Evolutionary conservation across 2,113 vertebrate genomes (phyloP).

Genomic region (Irena cyanogastra): DNA sequence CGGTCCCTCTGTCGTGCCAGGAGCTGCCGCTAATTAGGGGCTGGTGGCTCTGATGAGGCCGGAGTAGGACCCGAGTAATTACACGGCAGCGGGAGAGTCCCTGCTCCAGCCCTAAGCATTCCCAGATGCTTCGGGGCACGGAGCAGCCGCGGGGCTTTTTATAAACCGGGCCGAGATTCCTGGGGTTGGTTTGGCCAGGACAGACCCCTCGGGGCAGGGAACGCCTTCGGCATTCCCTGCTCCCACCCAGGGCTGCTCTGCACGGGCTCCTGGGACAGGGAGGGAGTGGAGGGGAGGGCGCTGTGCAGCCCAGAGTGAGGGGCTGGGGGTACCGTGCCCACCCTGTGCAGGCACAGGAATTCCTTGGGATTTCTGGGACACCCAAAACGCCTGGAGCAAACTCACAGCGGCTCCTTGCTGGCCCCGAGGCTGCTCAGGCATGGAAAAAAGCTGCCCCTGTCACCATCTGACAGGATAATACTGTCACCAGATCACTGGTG

Average conservation of each 20-base stretch:
- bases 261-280: background rate
- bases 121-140: background rate
- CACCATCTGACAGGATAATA: background rate
- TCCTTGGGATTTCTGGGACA: background rate
- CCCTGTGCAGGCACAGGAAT: background rate
- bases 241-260: background rate
- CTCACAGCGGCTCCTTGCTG: background rate
- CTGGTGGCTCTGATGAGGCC: background rate
- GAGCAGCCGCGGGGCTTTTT: background rate
- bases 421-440: background rate
- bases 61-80: background rate
- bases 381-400: background rate
- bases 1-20: background rate
- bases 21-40: background rate
- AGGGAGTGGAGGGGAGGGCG: background rate
- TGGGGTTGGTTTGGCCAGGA: background rate
- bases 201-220: background rate
- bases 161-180: background rate
- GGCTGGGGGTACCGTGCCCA: fast-evolving
- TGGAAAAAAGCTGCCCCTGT: background rate
- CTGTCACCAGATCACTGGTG: background rate
- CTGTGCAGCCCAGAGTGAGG: background rate
- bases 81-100: background rate
- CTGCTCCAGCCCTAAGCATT: background rate
- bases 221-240: background rate